A percentile compares a stretch with the other conserved stretches of the same genome.
These are phyloP conservation scores for Ypsolopha sequella DNA, from an alignment of 2,888 invertebrate species.

Conservation along the genomic window DNA sequence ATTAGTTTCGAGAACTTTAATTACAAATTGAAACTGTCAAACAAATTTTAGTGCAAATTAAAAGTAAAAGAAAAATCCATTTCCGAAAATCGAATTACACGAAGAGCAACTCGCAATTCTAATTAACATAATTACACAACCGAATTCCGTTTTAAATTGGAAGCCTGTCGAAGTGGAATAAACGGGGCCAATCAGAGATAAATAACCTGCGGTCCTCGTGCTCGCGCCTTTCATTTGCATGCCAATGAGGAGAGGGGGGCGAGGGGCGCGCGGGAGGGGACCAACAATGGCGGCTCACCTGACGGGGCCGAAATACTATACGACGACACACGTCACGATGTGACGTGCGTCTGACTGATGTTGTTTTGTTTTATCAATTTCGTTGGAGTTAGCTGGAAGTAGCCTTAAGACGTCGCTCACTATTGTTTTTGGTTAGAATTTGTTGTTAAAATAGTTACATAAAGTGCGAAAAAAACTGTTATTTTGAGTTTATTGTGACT, in stretches of 20 bases:
- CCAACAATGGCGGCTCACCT: conserved; percentile 45
- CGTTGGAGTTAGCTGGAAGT: background rate
- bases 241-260: conserved; percentile 34
- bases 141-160: conserved; percentile 46
- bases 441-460: background rate
- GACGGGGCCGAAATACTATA: conserved; percentile 16
- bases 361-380: conserved; percentile 1
- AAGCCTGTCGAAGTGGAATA: conserved; percentile 62
- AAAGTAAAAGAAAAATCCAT: background rate
- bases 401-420: too few species aligned
- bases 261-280: conserved; percentile 14
- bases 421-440: too few species aligned
- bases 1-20: too few species aligned
- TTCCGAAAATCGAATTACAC: conserved; percentile 1
- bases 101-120: conserved; percentile 12
- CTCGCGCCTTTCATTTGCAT: conserved; percentile 60
- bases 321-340: conserved; percentile 12
- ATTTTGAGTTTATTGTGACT: background rate
- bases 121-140: conserved; percentile 37
- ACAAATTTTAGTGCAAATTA: background rate
- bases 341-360: conserved; percentile 1
- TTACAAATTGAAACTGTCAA: background rate
- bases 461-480: background rate
- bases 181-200: conserved; percentile 67
- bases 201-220: conserved; percentile 58